phyloP scores from a whole-genome alignment of 2,888 invertebrate species.

The Chaetogeoica ovagalla region DNA sequence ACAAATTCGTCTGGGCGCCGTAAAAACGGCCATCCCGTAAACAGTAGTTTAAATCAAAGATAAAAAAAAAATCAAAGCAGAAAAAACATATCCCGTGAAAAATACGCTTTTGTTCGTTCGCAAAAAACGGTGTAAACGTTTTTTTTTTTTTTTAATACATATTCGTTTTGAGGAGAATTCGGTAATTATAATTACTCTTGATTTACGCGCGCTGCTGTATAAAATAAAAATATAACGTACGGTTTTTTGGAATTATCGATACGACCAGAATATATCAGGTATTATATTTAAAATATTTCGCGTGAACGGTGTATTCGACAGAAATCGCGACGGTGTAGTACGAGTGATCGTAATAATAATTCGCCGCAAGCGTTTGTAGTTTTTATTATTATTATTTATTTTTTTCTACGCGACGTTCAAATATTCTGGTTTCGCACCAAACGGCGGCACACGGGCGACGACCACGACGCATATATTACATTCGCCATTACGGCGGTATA shows the following conservation, averaged over 20 bases:
- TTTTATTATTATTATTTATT: not conserved
- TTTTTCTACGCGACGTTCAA: slow-evolving; percentile 6
- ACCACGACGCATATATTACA: slow-evolving; percentile 4
- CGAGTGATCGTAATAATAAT: not conserved
- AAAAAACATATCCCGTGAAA: not conserved
- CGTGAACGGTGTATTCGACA: too few species aligned
- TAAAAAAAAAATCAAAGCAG: not conserved
- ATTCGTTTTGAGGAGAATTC: not conserved
- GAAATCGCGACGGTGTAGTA: too few species aligned
- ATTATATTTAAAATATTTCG: too few species aligned
- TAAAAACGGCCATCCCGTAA: too few species aligned
- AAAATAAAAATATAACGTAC: slow-evolving; percentile 1
- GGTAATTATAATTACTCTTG: not conserved
- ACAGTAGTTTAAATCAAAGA: too few species aligned
- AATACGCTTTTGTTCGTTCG: not conserved
- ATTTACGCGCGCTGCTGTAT: too few species aligned
- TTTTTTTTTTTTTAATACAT: not conserved
- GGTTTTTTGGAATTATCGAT: too few species aligned
- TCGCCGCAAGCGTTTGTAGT: slow-evolving; percentile 8
- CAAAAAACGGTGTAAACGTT: too few species aligned
- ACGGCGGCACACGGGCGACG: not conserved
- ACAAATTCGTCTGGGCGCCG: not conserved
- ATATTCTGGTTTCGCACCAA: slow-evolving; percentile 34
- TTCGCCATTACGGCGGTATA: not conserved
- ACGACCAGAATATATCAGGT: too few species aligned